Percentiles rank a stretch among this genome's conserved stretches.
These are phyloP conservation scores for Oryzias woworae DNA, from an alignment of 2,113 vertebrate genomes.

Conservation along the genomic window DNA sequence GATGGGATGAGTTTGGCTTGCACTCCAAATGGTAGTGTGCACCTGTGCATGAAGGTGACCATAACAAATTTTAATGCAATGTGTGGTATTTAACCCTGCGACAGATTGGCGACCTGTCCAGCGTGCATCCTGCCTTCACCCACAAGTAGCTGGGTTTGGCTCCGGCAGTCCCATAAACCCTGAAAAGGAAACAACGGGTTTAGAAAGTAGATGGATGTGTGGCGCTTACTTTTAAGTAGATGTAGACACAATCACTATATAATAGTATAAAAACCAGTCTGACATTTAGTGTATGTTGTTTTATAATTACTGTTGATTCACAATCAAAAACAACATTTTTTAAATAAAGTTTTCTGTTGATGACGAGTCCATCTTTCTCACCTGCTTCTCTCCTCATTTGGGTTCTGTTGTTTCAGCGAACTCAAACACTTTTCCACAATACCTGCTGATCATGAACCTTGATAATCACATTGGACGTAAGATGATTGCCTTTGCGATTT, in stretches of 20 bases:
- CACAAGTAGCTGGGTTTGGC: no score
- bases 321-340: not conserved
- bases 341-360: constrained; percentile 1
- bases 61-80: constrained; percentile 52
- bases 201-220: no score
- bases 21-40: constrained; percentile 57
- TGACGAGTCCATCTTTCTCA: constrained; percentile 28
- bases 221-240: no score
- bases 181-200: no score
- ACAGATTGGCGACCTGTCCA: no score
- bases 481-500: constrained; percentile 69
- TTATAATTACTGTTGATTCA: no score
- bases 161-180: no score
- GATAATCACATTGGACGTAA: constrained; percentile 56
- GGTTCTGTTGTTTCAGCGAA: constrained; percentile 59
- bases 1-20: constrained; percentile 40
- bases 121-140: no score
- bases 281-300: no score
- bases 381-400: constrained; percentile 9
- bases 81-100: constrained; percentile 38
- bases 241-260: no score
- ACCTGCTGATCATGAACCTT: constrained; percentile 64
- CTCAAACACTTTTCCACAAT: constrained; percentile 38
- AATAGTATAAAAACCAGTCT: no score
- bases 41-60: constrained; percentile 69